A percentile compares a stretch with the other conserved stretches of the same genome.
These are phyloP conservation scores for Pachypsylla venusta DNA, from an alignment of 1,140 invertebrate genomes.

Conservation along the genomic window DNA sequence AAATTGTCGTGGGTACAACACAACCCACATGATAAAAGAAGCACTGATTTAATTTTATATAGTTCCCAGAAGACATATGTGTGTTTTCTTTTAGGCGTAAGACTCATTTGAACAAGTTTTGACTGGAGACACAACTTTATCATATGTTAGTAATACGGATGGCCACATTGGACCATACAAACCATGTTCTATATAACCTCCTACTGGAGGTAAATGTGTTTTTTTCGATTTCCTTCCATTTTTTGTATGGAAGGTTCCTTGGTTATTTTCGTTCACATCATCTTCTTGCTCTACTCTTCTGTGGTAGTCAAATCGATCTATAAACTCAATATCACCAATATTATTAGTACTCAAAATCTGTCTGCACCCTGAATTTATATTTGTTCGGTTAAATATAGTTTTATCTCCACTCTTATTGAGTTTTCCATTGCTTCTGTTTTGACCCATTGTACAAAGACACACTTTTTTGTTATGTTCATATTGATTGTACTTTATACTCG, in stretches of 20 bases:
- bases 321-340: neutral
- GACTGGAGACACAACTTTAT: constrained; percentile 3
- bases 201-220: neutral
- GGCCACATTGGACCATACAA: constrained; percentile 5
- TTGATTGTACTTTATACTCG: neutral
- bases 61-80: too few species aligned
- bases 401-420: too few species aligned
- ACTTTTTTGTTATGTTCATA: neutral
- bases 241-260: neutral
- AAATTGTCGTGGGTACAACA: too few species aligned
- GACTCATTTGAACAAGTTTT: constrained; percentile 1
- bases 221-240: neutral
- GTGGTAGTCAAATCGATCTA: constrained; percentile 2
- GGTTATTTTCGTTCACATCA: neutral
- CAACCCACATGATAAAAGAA: too few species aligned
- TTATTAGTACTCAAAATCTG: neutral
- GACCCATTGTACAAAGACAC: neutral
- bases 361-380: too few species aligned
- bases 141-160: neutral
- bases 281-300: neutral
- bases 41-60: too few species aligned
- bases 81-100: neutral
- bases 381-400: too few species aligned
- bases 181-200: neutral
- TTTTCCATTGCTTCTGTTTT: neutral